A percentile compares a stretch with the other conserved stretches of the same genome.
Conservation (phyloP, 2,888 invertebrate species). For the Epinotia nisella region DNA sequence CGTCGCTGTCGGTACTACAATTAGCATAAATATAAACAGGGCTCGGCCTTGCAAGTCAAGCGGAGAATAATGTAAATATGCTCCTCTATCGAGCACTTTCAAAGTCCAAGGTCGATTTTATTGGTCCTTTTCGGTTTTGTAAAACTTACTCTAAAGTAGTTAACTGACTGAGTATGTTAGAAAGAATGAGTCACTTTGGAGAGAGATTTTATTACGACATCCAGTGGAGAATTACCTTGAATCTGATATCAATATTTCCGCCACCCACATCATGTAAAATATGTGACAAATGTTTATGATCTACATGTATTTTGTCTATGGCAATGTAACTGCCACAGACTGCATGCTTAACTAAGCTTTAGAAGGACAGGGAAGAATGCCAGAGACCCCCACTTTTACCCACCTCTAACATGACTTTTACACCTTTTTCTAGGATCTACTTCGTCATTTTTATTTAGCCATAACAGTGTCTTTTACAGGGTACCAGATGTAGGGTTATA, state of each 20-base stretch:
- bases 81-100: slow-evolving; percentile 9
- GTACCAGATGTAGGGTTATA: slow-evolving; percentile 48
- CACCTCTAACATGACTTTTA: slow-evolving; percentile 53
- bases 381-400: slow-evolving; percentile 53
- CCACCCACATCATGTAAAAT: not conserved
- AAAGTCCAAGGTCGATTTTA: slow-evolving; percentile 4
- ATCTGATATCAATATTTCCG: not conserved
- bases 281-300: slow-evolving; percentile 47
- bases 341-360: slow-evolving; percentile 76
- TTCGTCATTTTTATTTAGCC: slow-evolving; percentile 45
- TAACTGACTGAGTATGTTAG: not conserved
- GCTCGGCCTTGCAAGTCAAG: slow-evolving; percentile 16
- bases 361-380: slow-evolving; percentile 79
- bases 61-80: not conserved
- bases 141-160: not conserved
- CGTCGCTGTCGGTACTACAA: slow-evolving; percentile 15
- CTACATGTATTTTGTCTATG: slow-evolving; percentile 61
- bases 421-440: slow-evolving; percentile 60
- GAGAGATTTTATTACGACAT: not conserved
- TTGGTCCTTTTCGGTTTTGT: not conserved
- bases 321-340: slow-evolving; percentile 57
- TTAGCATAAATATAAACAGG: slow-evolving; percentile 25
- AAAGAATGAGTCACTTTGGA: not conserved
- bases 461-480: slow-evolving; percentile 53
- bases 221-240: slow-evolving; percentile 11